These are phyloP conservation scores for Cydia amplana DNA, from an alignment of 1,140 invertebrate species.

Conservation along the genomic window DNA sequence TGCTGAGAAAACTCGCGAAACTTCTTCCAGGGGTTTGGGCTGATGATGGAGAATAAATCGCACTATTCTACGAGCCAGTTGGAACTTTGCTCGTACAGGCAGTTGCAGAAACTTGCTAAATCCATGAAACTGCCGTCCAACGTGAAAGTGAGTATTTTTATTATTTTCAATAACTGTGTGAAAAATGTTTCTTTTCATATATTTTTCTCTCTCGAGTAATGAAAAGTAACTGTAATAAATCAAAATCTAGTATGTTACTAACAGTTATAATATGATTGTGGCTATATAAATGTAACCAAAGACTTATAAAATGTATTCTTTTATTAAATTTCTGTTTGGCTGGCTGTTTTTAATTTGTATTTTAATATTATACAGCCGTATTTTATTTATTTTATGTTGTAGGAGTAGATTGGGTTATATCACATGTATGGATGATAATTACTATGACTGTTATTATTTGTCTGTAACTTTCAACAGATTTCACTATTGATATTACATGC, in stretches of 20 bases:
- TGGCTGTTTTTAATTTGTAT: background rate
- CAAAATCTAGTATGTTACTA: background rate
- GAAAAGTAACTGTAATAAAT: background rate
- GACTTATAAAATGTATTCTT: background rate
- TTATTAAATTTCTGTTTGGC: too few species aligned
- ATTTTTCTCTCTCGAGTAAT: background rate
- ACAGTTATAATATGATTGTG: background rate
- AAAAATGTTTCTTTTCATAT: background rate
- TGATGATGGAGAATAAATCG: conserved; percentile 35
- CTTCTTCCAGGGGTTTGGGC: conserved; percentile 7
- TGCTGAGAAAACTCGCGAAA: background rate
- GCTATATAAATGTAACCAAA: background rate
- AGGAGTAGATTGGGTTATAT: too few species aligned
- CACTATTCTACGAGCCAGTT: conserved; percentile 41
- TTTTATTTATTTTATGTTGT: background rate
- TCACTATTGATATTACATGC: too few species aligned
- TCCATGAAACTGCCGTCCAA: conserved; percentile 58
- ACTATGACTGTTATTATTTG: too few species aligned
- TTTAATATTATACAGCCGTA: background rate
- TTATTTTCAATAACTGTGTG: conserved; percentile 3
- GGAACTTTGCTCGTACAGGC: conserved; percentile 51
- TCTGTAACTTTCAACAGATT: background rate
- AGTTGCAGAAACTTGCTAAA: conserved; percentile 61
- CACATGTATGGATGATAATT: too few species aligned
- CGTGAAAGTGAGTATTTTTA: conserved; percentile 52